Percentiles rank a stretch among this genome's conserved stretches.
Conservation (phyloP, 2,888 invertebrate genomes). For the Chaetogeoica ovagalla region DNA sequence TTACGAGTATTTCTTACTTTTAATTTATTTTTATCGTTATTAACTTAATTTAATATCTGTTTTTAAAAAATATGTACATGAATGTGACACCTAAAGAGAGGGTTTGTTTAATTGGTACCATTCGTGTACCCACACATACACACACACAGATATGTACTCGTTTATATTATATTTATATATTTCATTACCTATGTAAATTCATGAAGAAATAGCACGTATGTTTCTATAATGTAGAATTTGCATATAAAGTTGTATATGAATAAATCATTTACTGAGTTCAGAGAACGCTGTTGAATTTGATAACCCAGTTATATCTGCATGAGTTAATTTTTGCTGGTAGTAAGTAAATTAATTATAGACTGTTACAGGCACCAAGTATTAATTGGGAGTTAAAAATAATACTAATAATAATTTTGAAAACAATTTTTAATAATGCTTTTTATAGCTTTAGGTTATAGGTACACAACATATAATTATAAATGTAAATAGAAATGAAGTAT, state of each 20-base stretch:
- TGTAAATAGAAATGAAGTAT: too few relatives aligned
- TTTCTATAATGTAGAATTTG: not conserved
- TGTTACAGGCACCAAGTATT: not conserved
- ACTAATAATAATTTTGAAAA: not conserved
- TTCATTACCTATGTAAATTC: slow-evolving; percentile 10
- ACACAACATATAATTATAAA: not conserved
- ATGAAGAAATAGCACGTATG: not conserved
- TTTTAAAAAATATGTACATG: not conserved
- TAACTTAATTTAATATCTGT: slow-evolving; percentile 5
- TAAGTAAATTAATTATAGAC: not conserved
- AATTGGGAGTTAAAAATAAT: not conserved
- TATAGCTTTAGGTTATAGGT: not conserved
- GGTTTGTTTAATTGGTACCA: slow-evolving; percentile 34
- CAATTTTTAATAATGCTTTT: not conserved
- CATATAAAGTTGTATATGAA: not conserved
- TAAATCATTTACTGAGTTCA: slow-evolving; percentile 1
- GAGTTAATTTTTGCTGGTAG: not conserved
- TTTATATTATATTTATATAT: not conserved
- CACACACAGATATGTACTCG: not conserved
- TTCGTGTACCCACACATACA: slow-evolving; percentile 6
- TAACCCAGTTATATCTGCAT: not conserved
- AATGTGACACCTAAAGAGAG: not conserved
- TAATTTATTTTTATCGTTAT: not conserved
- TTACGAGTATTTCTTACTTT: not conserved
- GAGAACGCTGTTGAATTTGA: not conserved